These are phyloP conservation scores for Thaleichthys pacificus DNA, from an alignment of 2,797 vertebrate species.

Conservation along the genomic window DNA sequence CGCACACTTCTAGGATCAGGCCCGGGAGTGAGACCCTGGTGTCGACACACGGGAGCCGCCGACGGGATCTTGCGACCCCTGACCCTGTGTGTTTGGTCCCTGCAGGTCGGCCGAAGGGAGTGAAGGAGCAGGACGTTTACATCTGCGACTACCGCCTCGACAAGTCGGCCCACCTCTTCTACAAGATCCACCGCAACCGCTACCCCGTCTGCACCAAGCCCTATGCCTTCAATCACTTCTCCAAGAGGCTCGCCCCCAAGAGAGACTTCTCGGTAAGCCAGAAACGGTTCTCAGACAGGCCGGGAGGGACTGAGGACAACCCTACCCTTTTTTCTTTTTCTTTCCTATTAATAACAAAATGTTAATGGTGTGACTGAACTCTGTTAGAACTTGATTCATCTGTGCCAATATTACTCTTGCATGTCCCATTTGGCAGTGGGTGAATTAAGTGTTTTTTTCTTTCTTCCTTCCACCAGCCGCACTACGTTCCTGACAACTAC, in stretches of 20 bases:
- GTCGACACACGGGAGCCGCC: no score
- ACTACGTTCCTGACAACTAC: constrained; percentile 98
- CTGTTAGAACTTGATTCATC: not conserved
- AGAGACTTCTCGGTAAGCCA: constrained; percentile 92
- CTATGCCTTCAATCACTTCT: constrained; percentile 97
- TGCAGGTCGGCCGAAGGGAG: constrained; percentile 92
- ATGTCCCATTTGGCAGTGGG: not conserved
- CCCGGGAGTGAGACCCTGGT: no score
- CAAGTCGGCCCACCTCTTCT: constrained; percentile 97
- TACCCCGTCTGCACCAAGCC: constrained; percentile 96
- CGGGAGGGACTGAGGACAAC: no score
- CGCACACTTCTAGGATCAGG: no score
- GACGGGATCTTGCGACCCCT: not conserved
- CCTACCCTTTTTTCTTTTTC: no score
- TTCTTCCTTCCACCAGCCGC: constrained; percentile 78
- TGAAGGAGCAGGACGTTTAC: constrained; percentile 95
- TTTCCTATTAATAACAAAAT: no score
- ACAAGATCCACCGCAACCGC: constrained; percentile 98
- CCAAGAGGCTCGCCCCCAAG: constrained; percentile 92
- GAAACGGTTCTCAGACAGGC: not conserved
- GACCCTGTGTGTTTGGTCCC: not conserved
- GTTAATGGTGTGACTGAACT: not conserved
- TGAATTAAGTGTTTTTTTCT: not conserved
- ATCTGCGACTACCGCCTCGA: constrained; percentile 98
- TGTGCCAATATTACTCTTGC: not conserved